Evolutionary conservation across 1,140 invertebrate genomes (phyloP).

Genomic region (Neoseiulus cucumeris): DNA sequence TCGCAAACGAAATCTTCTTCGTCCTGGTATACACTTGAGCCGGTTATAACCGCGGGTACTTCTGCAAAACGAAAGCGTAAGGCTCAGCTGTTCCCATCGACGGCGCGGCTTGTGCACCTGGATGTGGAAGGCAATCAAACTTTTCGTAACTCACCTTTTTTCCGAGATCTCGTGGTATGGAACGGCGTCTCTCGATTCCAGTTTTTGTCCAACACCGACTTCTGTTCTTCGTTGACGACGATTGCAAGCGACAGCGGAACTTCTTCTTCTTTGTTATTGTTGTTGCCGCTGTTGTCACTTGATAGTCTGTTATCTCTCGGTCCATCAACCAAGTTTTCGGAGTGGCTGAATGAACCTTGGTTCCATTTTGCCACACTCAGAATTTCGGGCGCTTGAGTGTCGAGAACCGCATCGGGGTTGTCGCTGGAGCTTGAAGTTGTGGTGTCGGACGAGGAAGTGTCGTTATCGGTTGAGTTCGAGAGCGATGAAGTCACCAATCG

Average conservation of each 20-base stretch:
- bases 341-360: not conserved
- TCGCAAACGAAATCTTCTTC: slow-evolving; percentile 23
- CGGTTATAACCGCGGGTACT: not conserved
- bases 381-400: slow-evolving; percentile 12
- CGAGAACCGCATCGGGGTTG: not conserved
- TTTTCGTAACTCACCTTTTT: not conserved
- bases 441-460: not conserved
- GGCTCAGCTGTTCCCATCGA: no score
- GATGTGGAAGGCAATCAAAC: not conserved
- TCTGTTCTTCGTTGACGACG: slow-evolving; percentile 21
- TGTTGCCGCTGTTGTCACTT: not conserved
- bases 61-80: not conserved
- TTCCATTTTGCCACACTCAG: slow-evolving; percentile 6
- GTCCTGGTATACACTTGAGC: not conserved
- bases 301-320: not conserved
- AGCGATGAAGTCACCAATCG: not conserved
- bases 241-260: slow-evolving; percentile 22
- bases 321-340: not conserved
- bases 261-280: slow-evolving; percentile 16
- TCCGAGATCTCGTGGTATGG: not conserved
- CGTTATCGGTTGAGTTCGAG: not conserved
- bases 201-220: slow-evolving; percentile 11
- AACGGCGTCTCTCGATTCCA: slow-evolving; percentile 8
- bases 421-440: not conserved
- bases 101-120: no score